Base-by-base conservation (phyloP, 2,797 vertebrate species). In the Lutjanus argentimaculatus region DNA sequence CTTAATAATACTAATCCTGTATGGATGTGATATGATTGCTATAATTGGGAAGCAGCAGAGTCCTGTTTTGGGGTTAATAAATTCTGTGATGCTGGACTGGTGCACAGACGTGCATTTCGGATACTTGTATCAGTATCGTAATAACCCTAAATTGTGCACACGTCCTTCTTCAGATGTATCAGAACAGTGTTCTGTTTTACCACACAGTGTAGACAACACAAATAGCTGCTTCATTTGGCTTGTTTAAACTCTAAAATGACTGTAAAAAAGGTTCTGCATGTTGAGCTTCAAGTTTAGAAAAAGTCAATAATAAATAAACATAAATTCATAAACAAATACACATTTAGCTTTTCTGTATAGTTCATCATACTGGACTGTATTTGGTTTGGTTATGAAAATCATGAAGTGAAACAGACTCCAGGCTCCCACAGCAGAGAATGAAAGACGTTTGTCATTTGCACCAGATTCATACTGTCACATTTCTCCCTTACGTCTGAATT, bases 241-340 rank as follows among this genome's bases (percentile, higher is more conserved):
- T 46, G 13, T 77, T 87, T 59, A 49, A 62, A 73, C 40, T 55
- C 15, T 42, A 52, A 74, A 81, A 73, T 17, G 22, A 74, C 48
- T 30, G n/a, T 7, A 8, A 67, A 86, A 58, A 81, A 80, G 19
- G n/a, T 61, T 79, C 53, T 63, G 22, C 19, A 16, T 25, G 7
- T 72, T 67, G 17, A 40, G 69, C 46, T 85, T 89, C 64, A 86
- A 87, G 73, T 86, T 89, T 62, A 69, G 65, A 72, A 75, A 72
- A 75, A 74, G 62, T 14, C n/a, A 49, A 21, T 8, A 56, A 75
- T 64, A 85, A 55, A 72, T 68, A 61, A 40, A 80, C 6, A 80
- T n/a, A 71, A 58, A 53, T 56, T 75, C 48, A 68, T 55, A 66
- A 57, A 85, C 62, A 85, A 76, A 82, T 49, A 74, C n/a, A 81